Conservation (phyloP, 2,113 vertebrate genomes). For the Peromyscus maniculatus region DNA sequence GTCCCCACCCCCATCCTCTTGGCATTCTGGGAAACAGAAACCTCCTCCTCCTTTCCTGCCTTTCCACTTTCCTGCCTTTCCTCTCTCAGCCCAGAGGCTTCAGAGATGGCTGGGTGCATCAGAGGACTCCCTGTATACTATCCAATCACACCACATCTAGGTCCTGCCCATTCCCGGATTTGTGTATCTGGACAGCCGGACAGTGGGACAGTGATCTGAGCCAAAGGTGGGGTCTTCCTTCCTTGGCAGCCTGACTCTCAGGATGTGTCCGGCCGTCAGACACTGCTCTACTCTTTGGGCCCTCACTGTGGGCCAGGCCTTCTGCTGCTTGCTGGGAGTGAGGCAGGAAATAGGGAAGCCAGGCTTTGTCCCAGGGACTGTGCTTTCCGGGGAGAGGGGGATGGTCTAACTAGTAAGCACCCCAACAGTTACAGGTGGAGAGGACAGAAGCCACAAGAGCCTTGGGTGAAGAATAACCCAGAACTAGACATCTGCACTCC, state of each 20-base stretch:
- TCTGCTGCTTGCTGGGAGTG: not conserved
- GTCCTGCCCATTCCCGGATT: not conserved
- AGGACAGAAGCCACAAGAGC: not conserved
- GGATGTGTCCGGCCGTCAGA: not conserved
- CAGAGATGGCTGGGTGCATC: not conserved
- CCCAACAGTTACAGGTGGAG: conserved; percentile 1
- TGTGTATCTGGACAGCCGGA: not conserved
- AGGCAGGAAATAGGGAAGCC: not conserved
- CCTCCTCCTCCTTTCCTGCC: not conserved
- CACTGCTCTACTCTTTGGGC: not conserved
- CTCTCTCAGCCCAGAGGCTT: not conserved
- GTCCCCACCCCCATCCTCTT: no score
- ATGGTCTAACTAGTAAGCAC: not conserved
- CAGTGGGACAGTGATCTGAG: not conserved
- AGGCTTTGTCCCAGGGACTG: not conserved
- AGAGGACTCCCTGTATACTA: not conserved
- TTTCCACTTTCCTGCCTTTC: not conserved
- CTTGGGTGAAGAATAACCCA: not conserved
- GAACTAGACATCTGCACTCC: no score
- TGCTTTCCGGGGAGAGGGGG: not conserved
- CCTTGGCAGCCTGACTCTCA: not conserved
- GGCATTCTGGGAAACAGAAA: not conserved
- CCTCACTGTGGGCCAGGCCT: not conserved
- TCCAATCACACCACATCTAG: not conserved
- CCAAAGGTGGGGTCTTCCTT: not conserved